Conservation (phyloP, 2,797 vertebrate species). For the Hippoglossus hippoglossus region DNA sequence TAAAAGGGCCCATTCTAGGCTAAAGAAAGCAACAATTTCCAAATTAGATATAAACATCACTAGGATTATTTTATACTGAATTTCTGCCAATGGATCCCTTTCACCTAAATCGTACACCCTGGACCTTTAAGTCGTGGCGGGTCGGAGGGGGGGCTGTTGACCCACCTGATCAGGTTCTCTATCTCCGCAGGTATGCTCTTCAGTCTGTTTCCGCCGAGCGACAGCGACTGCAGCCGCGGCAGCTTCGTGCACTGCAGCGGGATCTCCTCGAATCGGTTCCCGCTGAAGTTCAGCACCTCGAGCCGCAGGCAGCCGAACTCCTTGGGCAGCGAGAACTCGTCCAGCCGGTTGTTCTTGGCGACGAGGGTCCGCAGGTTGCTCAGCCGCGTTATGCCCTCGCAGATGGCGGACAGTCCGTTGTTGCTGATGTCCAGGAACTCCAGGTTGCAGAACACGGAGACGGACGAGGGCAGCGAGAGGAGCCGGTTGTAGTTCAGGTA, state of each 20-base stretch:
- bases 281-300: constrained; percentile 94
- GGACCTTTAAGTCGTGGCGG: too few species aligned
- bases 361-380: constrained; percentile 88
- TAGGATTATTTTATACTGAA: too few species aligned
- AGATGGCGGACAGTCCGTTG: constrained; percentile 87
- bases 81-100: too few species aligned
- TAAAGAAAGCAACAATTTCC: too few species aligned
- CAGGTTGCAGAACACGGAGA: constrained; percentile 87
- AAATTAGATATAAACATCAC: too few species aligned
- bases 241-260: constrained; percentile 89
- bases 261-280: constrained; percentile 93
- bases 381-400: constrained; percentile 86
- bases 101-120: too few species aligned
- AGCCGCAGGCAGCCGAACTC: constrained; percentile 88
- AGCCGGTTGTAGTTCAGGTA: constrained; percentile 88
- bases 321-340: constrained; percentile 92
- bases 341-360: constrained; percentile 96
- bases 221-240: constrained; percentile 90
- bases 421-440: constrained; percentile 94
- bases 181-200: constrained; percentile 93
- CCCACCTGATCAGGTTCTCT: constrained; percentile 91
- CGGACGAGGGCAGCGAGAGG: constrained; percentile 80
- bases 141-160: background rate
- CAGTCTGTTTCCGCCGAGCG: constrained; percentile 94
- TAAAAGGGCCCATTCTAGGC: too few species aligned